Evolutionary conservation across 2,888 invertebrate species (phyloP), one percentile per base, ranked within the genome.

Genomic region (Harpagoxenus sublaevis): DNA sequence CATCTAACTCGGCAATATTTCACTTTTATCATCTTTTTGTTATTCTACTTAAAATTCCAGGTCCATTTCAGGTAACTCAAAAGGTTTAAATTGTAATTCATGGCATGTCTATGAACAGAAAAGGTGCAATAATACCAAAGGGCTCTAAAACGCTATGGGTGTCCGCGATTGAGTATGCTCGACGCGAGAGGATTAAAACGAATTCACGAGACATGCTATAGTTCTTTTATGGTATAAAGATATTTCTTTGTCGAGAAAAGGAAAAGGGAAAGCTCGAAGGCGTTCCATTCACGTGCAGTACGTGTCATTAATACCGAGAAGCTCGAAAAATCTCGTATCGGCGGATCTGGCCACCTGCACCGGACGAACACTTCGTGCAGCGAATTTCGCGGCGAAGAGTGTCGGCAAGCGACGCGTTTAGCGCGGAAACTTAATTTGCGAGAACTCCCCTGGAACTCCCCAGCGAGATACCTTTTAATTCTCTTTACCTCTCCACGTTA

Each of bases 281-380:
- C 5, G 51, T 48, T 51, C 48, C 39, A 79, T 79, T 39, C 60
- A 73, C 60, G 79, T 48, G 60, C 60, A 6, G 48, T 81, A 81
- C 73, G 73, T 79, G 79, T 81, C 79, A 60, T 81, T 81, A 81
- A 73, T 73, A 79, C 73, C 18, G 73, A 79, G 35, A 39, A 73
- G 74, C 48, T 51, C 48, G 73, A 73, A 73, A 79, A 81, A 62
- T 81, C 73, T 60, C 73, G 39, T 73, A 51, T 55, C 31, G 51
- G 9, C 5, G 63, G 9, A 8, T 31, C 48, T 23, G 68, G 18
- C 8, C 71, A 45, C 2, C 23, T 23, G 45, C 71, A 45, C 2
- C 23, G 31, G 45, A 31, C 71, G 45, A 39, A n/a, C 28, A 28
- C 31, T 42, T 71, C 73, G 48, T 60, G 73, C 45, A 15, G 70